Percentiles rank a stretch among this genome's conserved stretches.
Conservation (phyloP, 2,888 invertebrate genomes). For the Tortricodes alternella region DNA sequence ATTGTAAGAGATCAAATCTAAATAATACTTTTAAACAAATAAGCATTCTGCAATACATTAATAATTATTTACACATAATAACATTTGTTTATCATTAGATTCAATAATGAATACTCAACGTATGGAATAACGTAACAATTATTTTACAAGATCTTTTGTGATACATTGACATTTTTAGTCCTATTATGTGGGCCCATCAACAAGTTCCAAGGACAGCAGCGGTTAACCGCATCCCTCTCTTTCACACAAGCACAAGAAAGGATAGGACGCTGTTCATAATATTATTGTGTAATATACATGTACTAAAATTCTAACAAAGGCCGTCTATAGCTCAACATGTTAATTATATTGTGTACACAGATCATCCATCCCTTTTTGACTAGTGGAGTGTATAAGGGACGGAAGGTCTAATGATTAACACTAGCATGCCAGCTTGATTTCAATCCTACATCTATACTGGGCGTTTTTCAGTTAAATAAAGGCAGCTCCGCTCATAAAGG, state of each 20-base stretch:
- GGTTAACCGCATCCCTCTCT: too few relatives aligned
- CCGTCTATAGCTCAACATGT: not conserved
- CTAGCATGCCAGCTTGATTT: not conserved
- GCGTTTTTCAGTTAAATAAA: slow-evolving; percentile 18
- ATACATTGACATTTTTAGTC: too few relatives aligned
- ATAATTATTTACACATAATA: slow-evolving; percentile 27
- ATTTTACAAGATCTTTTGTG: not conserved
- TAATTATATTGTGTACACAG: not conserved
- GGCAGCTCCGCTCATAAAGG: too few relatives aligned
- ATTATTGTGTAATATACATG: not conserved
- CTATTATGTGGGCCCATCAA: too few relatives aligned
- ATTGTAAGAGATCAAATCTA: slow-evolving; percentile 23
- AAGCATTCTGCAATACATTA: slow-evolving; percentile 26
- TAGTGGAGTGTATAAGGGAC: not conserved
- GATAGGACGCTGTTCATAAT: not conserved
- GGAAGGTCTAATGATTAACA: not conserved
- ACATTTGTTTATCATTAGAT: slow-evolving; percentile 2
- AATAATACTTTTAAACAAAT: slow-evolving; percentile 20
- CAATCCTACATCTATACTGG: slow-evolving; percentile 3
- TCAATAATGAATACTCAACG: slow-evolving; percentile 9
- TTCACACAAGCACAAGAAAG: too few relatives aligned
- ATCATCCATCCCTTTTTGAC: not conserved
- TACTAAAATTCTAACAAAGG: not conserved
- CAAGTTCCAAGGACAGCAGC: too few relatives aligned
- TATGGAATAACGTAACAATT: slow-evolving; percentile 6